Conservation (phyloP, 2,113 vertebrate species). For the Leucosticte australis region DNA sequence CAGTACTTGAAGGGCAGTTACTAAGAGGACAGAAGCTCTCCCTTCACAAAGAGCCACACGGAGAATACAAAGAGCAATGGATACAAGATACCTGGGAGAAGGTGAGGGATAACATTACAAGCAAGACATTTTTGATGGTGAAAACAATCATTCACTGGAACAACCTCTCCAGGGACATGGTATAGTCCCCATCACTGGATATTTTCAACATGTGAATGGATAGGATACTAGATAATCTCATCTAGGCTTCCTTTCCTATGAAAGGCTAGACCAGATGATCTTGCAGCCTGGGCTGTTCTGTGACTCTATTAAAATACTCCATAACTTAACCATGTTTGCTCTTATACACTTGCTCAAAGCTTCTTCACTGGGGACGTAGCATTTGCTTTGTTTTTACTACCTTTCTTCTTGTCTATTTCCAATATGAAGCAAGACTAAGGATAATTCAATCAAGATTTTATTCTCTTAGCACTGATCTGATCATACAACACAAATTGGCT, state of each 20-base stretch:
- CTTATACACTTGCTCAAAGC: not conserved
- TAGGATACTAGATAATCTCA: not conserved
- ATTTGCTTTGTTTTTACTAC: not conserved
- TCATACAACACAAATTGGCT: not conserved
- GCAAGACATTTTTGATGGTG: not conserved
- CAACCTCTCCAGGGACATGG: not conserved
- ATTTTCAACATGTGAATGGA: not conserved
- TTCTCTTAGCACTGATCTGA: not conserved
- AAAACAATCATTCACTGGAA: not conserved
- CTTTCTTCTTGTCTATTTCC: not conserved
- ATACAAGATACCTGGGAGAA: not conserved
- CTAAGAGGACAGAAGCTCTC: not conserved
- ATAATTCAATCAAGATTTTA: not conserved
- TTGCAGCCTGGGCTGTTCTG: not conserved
- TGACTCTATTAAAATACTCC: not conserved
- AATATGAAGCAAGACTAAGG: not conserved
- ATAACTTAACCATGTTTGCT: not conserved
- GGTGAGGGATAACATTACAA: not conserved
- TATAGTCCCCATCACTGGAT: not conserved
- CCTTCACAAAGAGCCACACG: not conserved
- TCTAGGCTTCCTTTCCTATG: not conserved
- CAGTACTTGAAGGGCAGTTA: not conserved
- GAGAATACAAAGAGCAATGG: not conserved
- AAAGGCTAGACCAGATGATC: not conserved
- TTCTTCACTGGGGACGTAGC: not conserved